Base-by-base conservation (phyloP, 2,888 invertebrate species). In the Hanleya hanleyi region DNA sequence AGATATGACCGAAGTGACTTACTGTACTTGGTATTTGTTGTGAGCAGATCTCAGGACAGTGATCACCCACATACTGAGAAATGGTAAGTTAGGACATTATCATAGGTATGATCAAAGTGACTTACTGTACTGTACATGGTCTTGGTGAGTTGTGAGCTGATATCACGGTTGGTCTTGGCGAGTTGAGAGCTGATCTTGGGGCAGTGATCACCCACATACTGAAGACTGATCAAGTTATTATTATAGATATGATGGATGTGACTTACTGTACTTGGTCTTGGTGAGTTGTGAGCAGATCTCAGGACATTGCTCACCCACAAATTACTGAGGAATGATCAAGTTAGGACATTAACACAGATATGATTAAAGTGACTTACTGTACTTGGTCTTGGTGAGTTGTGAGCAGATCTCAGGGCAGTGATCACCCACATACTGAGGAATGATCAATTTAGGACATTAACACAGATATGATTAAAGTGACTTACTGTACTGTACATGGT, bases 401-500 rank as follows among this genome's bases (percentile, higher is more conserved):
- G 93, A 92, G 86, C 95, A 95, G 86, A 92, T 92, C 78, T 93
- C 92, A 2, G 94, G 94, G 86, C 95, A 95, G 70, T 83, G 82
- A 71, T 89, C 92, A 71, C 92, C 91, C 83, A 93, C 91, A 75
- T 92, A 92, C 1, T 90, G 86, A 1, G 94, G 93, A 9, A 94
- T 94, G 90, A 95, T 93, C 67, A 95, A 91, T 87, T 93, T 92
- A 0, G 95, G 94, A 83, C 95, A 95, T 93, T 93, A 69, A 91
- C 92, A 88, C 95, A 95, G 76, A 93, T 92, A 67, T 90, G 92
- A n/a, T n/a, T n/a, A n/a, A n/a, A n/a, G n/a, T n/a, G n/a, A n/a
- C n/a, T n/a, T n/a, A n/a, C n/a, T n/a, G n/a, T n/a, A n/a, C n/a
- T n/a, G n/a, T n/a, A n/a, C n/a, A n/a, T n/a, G n/a, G n/a, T n/a